These are phyloP conservation scores for Sciurus niger DNA, from an alignment of 2,113 vertebrate species.

Conservation along the genomic window DNA sequence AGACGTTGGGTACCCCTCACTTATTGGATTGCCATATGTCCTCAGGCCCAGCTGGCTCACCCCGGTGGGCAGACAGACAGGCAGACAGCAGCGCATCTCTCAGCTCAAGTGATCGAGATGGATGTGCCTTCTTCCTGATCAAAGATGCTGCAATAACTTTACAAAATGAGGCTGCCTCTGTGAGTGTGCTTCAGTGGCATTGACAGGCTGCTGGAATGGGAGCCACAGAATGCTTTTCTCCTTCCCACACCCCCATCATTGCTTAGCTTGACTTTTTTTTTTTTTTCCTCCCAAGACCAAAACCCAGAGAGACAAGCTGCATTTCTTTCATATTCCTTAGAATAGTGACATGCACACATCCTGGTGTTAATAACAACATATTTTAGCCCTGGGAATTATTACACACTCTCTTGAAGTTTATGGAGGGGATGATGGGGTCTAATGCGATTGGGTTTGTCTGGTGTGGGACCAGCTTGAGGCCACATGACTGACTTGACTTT, in stretches of 20 bases:
- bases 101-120: constrained; percentile 61
- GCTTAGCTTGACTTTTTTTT: background rate
- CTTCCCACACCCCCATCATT: background rate
- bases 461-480: constrained; percentile 60
- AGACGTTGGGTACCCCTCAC: background rate
- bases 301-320: constrained; percentile 21
- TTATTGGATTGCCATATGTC: constrained; percentile 74
- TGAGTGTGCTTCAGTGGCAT: constrained; percentile 18
- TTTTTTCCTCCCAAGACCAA: background rate
- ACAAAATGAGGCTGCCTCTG: constrained; percentile 58
- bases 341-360: background rate
- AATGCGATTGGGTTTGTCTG: constrained; percentile 44
- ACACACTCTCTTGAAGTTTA: constrained; percentile 49
- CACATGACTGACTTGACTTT: constrained; percentile 66
- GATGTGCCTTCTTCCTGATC: constrained; percentile 68
- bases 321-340: constrained; percentile 2
- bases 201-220: constrained; percentile 50
- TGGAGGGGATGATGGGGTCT: background rate
- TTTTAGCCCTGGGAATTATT: constrained; percentile 52
- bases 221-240: background rate
- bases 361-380: constrained; percentile 31
- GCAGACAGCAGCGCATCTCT: background rate
- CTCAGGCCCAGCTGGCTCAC: background rate
- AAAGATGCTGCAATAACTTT: constrained; percentile 71
- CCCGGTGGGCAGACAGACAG: background rate